Base-by-base conservation (phyloP, 2,113 vertebrate genomes). In the Gallinago media region DNA sequence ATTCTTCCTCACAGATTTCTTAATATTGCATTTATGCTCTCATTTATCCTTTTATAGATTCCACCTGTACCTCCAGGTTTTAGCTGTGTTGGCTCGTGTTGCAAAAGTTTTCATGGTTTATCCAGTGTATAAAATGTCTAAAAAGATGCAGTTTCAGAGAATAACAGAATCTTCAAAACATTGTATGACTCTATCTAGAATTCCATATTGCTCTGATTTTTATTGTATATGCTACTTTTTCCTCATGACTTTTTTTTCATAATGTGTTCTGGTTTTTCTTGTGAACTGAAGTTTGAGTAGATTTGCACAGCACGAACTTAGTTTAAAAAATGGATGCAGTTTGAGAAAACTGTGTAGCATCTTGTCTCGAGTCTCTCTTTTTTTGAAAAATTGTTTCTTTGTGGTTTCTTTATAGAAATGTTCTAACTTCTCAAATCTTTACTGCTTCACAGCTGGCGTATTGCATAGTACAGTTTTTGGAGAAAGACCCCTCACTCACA, bases 381-480 rank as follows among this genome's bases (percentile, higher is more conserved):
- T 47, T 47, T 22, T 40, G 11, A 0, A 16, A 59, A 38, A 7
- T 2, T 29, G 2, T 8, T 7, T 44, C 9, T 77, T 71, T 79
- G 26, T 42, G 4, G 2, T 47, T 84, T 80, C 25, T 80, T 44
- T 18, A 15, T 56, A 38, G 72, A 81, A 89, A 70, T 40, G 32
- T 89, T 80, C 88, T 97, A 82, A 96, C 81, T 95, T 91, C 70
- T 36, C 84, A 32, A 89, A 86, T 88, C 59, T 68, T 80, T 88
- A 85, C 71, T 68, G 89, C 86, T 93, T 97, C 81, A 42, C 97
- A 99, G 99, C 98, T 99, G 99, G 99, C 99, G 3, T 99, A 99
- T 98, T 99, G 99, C 98, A 99, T 99, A 99, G 99, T 99, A 99
- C 99, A 99, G 97, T 99, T 99, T 98, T 98, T 99, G 98, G 99